Conservation (phyloP, 2,888 invertebrate genomes). For the Callosobruchus maculatus region DNA sequence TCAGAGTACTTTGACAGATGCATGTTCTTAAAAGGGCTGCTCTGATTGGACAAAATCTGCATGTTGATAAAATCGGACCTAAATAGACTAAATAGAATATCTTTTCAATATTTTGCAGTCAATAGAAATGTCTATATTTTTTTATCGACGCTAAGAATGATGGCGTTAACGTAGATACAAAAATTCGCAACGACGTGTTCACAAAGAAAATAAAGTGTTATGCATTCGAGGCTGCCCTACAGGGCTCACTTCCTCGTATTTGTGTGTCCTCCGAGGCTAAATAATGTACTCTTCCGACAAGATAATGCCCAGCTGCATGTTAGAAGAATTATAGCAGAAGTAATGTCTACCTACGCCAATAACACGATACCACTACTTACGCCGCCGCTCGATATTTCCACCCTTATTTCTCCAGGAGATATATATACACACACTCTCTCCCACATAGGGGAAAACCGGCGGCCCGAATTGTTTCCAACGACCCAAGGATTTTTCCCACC, state of each 20-base stretch:
- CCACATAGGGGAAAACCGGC: neutral
- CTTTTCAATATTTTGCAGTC: no score
- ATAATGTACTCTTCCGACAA: slow-evolving; percentile 1
- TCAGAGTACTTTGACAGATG: no score
- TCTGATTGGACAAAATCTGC: no score
- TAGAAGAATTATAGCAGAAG: neutral
- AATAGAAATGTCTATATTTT: no score
- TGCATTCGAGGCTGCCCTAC: neutral
- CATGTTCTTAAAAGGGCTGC: no score
- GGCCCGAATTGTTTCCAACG: neutral
- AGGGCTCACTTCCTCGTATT: neutral
- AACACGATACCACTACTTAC: slow-evolving; percentile 2
- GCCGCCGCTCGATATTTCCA: neutral
- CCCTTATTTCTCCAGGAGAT: neutral
- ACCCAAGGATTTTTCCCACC: neutral
- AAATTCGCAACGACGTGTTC: neutral
- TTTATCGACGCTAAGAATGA: no score
- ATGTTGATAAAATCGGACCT: no score
- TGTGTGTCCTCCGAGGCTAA: neutral
- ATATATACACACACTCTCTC: neutral
- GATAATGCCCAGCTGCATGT: slow-evolving; percentile 2
- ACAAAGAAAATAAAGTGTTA: neutral
- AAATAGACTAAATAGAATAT: no score
- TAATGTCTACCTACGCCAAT: neutral
- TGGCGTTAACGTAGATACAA: neutral